Percentiles rank a stretch among this genome's conserved stretches.
Conservation (phyloP, 2,797 vertebrate genomes). For the Huso huso region DNA sequence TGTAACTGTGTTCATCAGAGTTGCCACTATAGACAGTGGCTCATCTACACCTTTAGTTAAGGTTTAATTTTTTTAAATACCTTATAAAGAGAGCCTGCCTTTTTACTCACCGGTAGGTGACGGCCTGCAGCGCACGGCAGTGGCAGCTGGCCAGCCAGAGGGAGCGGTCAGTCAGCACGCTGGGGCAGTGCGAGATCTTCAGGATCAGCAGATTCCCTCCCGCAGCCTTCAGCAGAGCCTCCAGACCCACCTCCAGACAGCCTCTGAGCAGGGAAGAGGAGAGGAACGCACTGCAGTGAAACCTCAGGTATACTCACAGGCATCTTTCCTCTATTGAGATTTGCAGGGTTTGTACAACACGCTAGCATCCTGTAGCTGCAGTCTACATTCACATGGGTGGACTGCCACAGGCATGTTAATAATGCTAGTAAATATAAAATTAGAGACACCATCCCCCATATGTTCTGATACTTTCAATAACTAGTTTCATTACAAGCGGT, state of each 20-base stretch:
- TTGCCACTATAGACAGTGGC: no score
- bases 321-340: neutral
- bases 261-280: constrained; percentile 56
- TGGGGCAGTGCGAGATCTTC: constrained; percentile 95
- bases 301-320: neutral
- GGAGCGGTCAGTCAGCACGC: constrained; percentile 92
- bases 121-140: constrained; percentile 90
- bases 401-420: no score
- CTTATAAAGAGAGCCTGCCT: neutral
- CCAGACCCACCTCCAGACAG: constrained; percentile 89
- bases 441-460: no score
- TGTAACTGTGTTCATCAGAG: no score
- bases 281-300: neutral
- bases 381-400: no score
- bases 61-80: no score
- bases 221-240: constrained; percentile 88
- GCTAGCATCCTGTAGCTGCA: neutral
- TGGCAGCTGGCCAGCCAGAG: constrained; percentile 98
- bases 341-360: neutral
- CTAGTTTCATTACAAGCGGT: no score
- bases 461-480: no score
- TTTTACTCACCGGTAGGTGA: constrained; percentile 81
- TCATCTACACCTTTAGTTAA: no score
- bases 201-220: constrained; percentile 91
- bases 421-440: no score